Evolutionary conservation across 2,888 invertebrate genomes (phyloP).

Genomic region (Hemithea aestivaria): DNA sequence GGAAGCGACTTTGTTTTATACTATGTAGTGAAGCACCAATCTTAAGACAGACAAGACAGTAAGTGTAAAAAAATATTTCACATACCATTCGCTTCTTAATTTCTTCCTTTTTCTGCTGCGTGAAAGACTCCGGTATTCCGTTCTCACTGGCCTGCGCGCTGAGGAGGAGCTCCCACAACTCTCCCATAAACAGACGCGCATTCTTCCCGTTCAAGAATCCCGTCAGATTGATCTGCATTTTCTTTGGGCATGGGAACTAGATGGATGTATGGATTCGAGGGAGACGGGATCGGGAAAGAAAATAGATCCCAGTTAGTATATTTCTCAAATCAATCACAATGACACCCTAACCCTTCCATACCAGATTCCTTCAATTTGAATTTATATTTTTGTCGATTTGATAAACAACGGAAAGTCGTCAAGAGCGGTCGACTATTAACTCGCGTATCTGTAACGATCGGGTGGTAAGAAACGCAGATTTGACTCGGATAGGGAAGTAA

Average conservation of each 20-base stretch:
- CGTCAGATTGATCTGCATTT: constrained; percentile 99
- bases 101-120: constrained; percentile 98
- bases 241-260: constrained; percentile 97
- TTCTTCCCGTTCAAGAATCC: constrained; percentile 99
- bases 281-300: constrained; percentile 66
- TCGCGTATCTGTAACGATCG: constrained; percentile 8
- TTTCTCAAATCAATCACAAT: constrained; percentile 27
- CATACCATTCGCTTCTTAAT: constrained; percentile 91
- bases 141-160: constrained; percentile 97
- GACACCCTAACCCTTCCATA: constrained; percentile 44
- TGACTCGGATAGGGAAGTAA: constrained; percentile 73
- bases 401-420: constrained; percentile 45
- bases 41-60: too few relatives aligned
- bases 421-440: constrained; percentile 43
- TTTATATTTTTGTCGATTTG: constrained; percentile 14
- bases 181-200: constrained; percentile 98
- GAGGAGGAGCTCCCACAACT: constrained; percentile 96
- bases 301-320: constrained; percentile 50
- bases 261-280: too few relatives aligned
- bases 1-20: too few relatives aligned
- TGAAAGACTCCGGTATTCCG: constrained; percentile 96
- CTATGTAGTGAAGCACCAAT: too few relatives aligned
- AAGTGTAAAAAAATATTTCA: constrained; percentile 13
- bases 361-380: constrained; percentile 15
- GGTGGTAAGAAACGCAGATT: constrained; percentile 34